Evolutionary conservation across 2,888 invertebrate species (phyloP), one percentile per base, ranked within the genome.

Genomic region (Cyclophora albipunctata): DNA sequence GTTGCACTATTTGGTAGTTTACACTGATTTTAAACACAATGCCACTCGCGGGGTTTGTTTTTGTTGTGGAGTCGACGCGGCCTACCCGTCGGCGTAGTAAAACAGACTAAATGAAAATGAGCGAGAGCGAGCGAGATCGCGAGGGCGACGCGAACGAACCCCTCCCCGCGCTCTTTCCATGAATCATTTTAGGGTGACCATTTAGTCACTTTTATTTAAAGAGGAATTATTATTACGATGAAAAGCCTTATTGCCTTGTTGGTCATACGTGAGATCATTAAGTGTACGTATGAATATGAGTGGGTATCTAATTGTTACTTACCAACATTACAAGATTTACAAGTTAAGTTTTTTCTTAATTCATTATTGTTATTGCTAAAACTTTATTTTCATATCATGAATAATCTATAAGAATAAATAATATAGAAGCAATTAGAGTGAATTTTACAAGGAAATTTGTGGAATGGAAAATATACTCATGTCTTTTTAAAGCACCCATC

Each of bases 91-190:
- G 63, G 58, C 58, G 74, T 67, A 62, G 71, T 67, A 71, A 79
- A 80, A 66, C 71, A 78, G 76, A 86, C 84, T 84, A 73, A 79
- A 72, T 67, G 67, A 73, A 79, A 78, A 73, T 71, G 66, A 56
- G 40, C 37, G 59, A 37, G 49, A 47, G 53, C 49, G 55, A 45
- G 37, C 53, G 61, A 71, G 75, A 84, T 80, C 82, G 81, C 80
- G 81, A 77, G 75, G 83, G 84, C 82, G 76, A 73, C 76, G 81
- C 69, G 64, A 59, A 68, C 69, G 64, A 58, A 61, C 66, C 66
- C 67, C 67, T 56, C 68, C 42, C 65, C 58, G 67, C 54, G 49
- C 57, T 60, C 59, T 53, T 68, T 66, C 64, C 71, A 62, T 75
- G 75, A 73, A 73, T 73, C 74, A 70, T 71, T 55, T 20, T 65